phyloP scores from a whole-genome alignment of 2,797 vertebrate genomes.

The Enteromius radiatus region DNA sequence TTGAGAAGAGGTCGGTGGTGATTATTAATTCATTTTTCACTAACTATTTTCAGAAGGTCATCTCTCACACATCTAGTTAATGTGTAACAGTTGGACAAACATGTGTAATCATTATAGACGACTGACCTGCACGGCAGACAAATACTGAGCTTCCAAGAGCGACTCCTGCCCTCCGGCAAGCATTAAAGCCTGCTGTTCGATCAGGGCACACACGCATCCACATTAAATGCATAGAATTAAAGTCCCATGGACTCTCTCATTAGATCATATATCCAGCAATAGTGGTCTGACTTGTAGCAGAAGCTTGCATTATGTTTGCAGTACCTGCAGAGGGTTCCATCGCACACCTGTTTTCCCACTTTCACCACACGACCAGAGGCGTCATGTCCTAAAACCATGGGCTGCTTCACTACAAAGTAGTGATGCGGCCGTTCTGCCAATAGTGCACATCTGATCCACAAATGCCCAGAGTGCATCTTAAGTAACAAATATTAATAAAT shows the following conservation, averaged over 20 bases:
- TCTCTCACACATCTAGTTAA: constrained; percentile 15
- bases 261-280: background rate
- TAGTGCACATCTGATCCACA: constrained; percentile 96
- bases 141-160: constrained; percentile 88
- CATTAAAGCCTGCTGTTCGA: constrained; percentile 94
- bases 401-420: constrained; percentile 86
- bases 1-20: too few species aligned
- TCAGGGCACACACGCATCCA: constrained; percentile 66
- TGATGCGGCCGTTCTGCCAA: constrained; percentile 90
- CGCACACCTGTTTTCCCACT: constrained; percentile 67
- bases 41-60: too few species aligned
- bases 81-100: constrained; percentile 30
- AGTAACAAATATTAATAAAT: constrained; percentile 73
- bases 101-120: background rate
- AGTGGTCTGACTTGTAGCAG: constrained; percentile 87
- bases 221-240: background rate
- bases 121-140: constrained; percentile 90
- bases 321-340: constrained; percentile 90
- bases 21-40: too few species aligned
- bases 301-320: constrained; percentile 92
- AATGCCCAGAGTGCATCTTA: constrained; percentile 93
- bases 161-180: constrained; percentile 87
- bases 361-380: constrained; percentile 88
- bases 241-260: background rate
- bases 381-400: constrained; percentile 94